phyloP scores from a whole-genome alignment of 2,113 vertebrate genomes.

The Ceuthmochares aereus region DNA sequence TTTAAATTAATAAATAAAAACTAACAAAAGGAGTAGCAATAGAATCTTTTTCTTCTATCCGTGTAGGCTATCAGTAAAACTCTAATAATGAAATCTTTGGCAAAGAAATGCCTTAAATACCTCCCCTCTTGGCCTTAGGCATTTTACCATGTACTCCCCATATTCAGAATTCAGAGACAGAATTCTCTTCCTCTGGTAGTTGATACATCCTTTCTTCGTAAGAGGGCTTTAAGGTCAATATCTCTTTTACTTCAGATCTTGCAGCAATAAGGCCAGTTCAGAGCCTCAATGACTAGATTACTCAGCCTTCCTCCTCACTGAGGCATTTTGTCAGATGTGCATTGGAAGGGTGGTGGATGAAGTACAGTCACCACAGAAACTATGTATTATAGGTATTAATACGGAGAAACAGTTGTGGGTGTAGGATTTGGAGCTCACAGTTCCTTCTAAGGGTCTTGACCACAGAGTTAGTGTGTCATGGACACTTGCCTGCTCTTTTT shows the following conservation, averaged over 20 bases:
- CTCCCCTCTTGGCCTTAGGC: fast-evolving
- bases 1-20: neutral
- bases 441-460: neutral
- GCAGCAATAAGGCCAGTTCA: neutral
- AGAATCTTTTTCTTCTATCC: neutral
- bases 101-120: neutral
- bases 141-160: neutral
- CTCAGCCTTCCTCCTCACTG: neutral
- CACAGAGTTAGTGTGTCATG: neutral
- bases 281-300: neutral
- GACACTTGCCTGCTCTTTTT: neutral
- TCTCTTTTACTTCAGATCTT: neutral
- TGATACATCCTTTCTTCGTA: neutral
- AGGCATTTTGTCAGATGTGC: neutral
- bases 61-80: neutral
- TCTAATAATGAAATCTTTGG: neutral
- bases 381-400: neutral
- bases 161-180: neutral
- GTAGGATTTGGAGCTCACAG: neutral
- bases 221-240: neutral
- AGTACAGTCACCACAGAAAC: neutral
- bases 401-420: neutral
- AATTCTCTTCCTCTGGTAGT: neutral
- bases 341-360: neutral
- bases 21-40: neutral